Conservation (phyloP, 2,113 vertebrate genomes). For the Hippopotamus amphibius region DNA sequence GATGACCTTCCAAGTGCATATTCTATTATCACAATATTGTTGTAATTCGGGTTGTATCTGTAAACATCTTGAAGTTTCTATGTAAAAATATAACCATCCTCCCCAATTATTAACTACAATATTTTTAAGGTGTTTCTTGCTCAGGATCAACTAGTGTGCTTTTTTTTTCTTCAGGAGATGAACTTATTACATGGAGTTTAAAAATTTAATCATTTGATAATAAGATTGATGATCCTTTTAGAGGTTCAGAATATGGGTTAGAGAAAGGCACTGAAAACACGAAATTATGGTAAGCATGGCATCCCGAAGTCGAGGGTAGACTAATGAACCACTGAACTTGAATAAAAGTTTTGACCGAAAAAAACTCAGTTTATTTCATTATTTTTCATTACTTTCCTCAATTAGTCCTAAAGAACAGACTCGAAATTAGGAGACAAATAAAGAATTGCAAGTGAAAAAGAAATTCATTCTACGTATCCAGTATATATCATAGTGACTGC, state of each 20-base stretch:
- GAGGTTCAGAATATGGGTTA: background rate
- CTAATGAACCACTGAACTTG: slow-evolving; percentile 42
- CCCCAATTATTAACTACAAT: background rate
- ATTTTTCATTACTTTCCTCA: slow-evolving; percentile 40
- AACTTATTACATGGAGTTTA: slow-evolving; percentile 1
- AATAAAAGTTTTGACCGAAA: slow-evolving; percentile 39
- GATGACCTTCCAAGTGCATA: slow-evolving; percentile 25
- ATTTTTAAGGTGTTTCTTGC: slow-evolving; percentile 24
- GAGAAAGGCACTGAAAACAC: slow-evolving; percentile 40
- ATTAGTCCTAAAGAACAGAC: slow-evolving; percentile 12
- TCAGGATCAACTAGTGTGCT: background rate
- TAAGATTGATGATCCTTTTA: slow-evolving; percentile 56
- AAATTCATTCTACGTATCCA: slow-evolving; percentile 21
- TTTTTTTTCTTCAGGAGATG: slow-evolving; percentile 11
- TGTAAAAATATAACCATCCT: background rate
- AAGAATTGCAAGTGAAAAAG: slow-evolving; percentile 39
- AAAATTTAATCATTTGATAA: slow-evolving; percentile 45
- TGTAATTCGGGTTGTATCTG: slow-evolving; percentile 1
- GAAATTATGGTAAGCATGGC: background rate
- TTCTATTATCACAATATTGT: slow-evolving; percentile 4
- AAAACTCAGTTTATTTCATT: slow-evolving; percentile 50
- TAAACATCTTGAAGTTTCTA: slow-evolving; percentile 11
- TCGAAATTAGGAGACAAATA: slow-evolving; percentile 55
- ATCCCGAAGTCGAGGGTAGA: slow-evolving; percentile 44
- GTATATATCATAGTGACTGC: slow-evolving; percentile 27